Evolutionary conservation across 2,797 vertebrate species (phyloP).

Genomic region (Hypotaenidia okinawae): DNA sequence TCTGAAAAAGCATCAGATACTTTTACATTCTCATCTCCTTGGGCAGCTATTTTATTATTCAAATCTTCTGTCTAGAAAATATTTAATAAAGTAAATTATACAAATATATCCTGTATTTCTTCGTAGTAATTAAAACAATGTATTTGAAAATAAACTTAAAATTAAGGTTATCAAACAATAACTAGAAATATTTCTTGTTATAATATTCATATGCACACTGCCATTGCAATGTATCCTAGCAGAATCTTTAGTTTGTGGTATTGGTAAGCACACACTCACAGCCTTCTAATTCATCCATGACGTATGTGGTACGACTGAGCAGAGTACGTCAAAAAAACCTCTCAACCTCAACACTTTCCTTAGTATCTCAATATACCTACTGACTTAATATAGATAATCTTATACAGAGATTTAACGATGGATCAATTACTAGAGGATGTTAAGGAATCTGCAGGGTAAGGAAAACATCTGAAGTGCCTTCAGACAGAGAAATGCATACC

Average conservation of each 20-base stretch:
- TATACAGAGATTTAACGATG: not conserved
- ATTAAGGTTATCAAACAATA: not conserved
- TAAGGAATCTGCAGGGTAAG: not conserved
- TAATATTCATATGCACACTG: not conserved
- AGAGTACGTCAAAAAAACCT: not conserved
- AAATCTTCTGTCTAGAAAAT: constrained; percentile 68
- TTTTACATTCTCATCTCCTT: constrained; percentile 41
- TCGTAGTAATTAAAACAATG: not conserved
- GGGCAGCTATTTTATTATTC: constrained; percentile 54
- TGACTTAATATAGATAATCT: not conserved
- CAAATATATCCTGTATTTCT: not conserved
- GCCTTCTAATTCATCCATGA: not conserved
- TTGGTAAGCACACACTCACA: not conserved
- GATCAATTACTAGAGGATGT: not conserved
- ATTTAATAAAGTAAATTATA: not conserved
- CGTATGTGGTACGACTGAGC: not conserved
- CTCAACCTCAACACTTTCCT: not conserved
- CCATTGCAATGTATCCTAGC: not conserved
- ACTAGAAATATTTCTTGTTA: not conserved
- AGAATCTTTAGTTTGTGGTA: not conserved
- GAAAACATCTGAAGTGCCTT: not conserved
- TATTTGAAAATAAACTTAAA: not conserved
- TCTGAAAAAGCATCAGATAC: constrained; percentile 35
- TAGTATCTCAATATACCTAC: not conserved
- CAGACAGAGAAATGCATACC: not conserved